A percentile compares a stretch with the other conserved stretches of the same genome.
Evolutionary conservation across 2,113 vertebrate species (phyloP).

Genomic region (Notothenia coriiceps): DNA sequence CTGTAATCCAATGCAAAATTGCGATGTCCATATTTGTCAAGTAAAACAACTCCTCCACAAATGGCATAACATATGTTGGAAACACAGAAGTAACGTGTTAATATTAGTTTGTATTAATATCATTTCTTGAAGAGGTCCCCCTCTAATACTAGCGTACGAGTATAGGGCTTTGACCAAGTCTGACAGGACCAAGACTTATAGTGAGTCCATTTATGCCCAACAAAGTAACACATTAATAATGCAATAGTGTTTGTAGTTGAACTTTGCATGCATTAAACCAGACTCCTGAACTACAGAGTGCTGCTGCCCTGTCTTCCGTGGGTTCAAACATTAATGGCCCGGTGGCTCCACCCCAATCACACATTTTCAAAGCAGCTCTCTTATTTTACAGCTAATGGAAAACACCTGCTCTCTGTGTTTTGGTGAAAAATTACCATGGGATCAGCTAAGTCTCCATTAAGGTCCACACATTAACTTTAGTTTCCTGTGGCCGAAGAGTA

Average conservation of each 20-base stretch:
- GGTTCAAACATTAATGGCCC: constrained; percentile 42
- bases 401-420: constrained; percentile 54
- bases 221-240: background rate
- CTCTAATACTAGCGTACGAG: no score
- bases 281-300: constrained; percentile 6
- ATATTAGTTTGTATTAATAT: no score
- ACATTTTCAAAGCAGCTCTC: constrained; percentile 21
- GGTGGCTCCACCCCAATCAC: constrained; percentile 21
- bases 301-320: constrained; percentile 16
- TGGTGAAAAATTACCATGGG: constrained; percentile 42
- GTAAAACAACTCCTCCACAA: no score
- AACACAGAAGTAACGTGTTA: no score
- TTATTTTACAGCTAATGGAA: constrained; percentile 56
- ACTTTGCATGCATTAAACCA: constrained; percentile 27
- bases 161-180: no score
- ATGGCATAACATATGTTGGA: no score
- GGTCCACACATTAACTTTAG: constrained; percentile 66
- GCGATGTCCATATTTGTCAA: no score
- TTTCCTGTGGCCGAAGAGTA: constrained; percentile 63
- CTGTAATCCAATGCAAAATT: no score
- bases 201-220: background rate
- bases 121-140: no score
- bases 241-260: background rate
- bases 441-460: constrained; percentile 55
- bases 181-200: background rate